Conservation (phyloP, 2,888 invertebrate species). For the Nephrotoma guestfalica region DNA sequence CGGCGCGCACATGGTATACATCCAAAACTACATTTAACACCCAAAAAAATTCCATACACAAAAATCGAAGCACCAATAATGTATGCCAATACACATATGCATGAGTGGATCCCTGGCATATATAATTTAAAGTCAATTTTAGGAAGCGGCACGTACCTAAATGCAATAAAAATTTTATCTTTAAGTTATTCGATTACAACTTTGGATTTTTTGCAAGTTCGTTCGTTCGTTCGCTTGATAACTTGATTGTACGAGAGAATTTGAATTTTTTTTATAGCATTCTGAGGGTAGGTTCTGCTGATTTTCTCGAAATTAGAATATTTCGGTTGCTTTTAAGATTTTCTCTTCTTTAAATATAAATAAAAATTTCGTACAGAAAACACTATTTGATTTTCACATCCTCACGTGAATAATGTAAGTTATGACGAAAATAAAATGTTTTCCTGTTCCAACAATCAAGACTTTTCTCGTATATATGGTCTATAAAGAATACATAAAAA, state of each 20-base stretch:
- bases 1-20: not conserved
- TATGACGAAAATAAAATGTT: not conserved
- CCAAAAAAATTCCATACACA: not conserved
- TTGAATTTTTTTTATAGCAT: not conserved
- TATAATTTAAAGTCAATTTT: not conserved
- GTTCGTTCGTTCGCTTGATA: not conserved
- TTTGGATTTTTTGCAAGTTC: not conserved
- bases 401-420: not conserved
- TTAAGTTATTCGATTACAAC: not conserved
- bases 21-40: not conserved
- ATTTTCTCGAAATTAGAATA: not conserved
- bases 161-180: not conserved
- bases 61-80: not conserved
- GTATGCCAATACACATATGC: not conserved
- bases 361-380: too few species aligned
- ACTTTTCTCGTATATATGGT: not conserved
- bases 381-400: not conserved
- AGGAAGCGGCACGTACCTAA: not conserved
- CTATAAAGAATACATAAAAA: not conserved
- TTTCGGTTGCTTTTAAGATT: not conserved
- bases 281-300: not conserved
- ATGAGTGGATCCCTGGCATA: not conserved
- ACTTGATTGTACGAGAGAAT: not conserved
- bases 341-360: too few species aligned
- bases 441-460: not conserved